Evolutionary conservation across 37 sponge, comb jelly and placozoan species (phyloP), one percentile per base, ranked within the genome.

Genomic region (Haliclona indistincta): DNA sequence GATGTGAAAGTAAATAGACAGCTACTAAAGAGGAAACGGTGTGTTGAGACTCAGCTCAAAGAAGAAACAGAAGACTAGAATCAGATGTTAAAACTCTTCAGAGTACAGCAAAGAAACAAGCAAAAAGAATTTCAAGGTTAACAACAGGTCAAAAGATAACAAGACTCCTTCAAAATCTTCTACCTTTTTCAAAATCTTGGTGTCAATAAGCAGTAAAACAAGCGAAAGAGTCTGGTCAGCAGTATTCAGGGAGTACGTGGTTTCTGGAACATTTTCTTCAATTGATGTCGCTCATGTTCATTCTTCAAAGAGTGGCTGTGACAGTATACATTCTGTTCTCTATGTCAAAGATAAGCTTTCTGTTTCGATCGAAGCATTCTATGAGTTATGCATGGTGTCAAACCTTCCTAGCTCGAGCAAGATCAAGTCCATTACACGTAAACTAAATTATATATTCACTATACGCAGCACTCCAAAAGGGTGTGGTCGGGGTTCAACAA

Each of bases 401-500:
- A 26, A 43, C 25, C 1, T 63, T 4, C 66, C 72, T 35, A 4
- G 41, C n/a, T 30, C 38, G 6, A 29, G 56, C 42, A 41, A 70
- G 52, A 41, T 70, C 20, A 80, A 58, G 72, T 1, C 22, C 13
- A 30, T 5, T 23, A 42, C 60, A 15, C 56, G 36, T 0, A 22
- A 63, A n/a, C 54, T 71, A 8, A 71, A 63, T 30, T 20, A 71
- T 23, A 5, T 22, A n/a, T 80, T 42, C 32, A 70, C 4, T 49
- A 64, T 71, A 8, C 15, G 15, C 1, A 64, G 53, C 43, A 63
- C 56, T 5, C 73, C 73, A 39, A 63, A 71, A n/a, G 43, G 67
- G 40, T n/a, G 71, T 56, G 10, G 3, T 17, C 20, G 81, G 81
- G 42, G 81, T 81, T 0, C 81, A 81, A 64, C 81, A 81, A 39